phyloP scores from a whole-genome alignment of 1,140 invertebrate genomes.

The Penaeus vannamei region DNA sequence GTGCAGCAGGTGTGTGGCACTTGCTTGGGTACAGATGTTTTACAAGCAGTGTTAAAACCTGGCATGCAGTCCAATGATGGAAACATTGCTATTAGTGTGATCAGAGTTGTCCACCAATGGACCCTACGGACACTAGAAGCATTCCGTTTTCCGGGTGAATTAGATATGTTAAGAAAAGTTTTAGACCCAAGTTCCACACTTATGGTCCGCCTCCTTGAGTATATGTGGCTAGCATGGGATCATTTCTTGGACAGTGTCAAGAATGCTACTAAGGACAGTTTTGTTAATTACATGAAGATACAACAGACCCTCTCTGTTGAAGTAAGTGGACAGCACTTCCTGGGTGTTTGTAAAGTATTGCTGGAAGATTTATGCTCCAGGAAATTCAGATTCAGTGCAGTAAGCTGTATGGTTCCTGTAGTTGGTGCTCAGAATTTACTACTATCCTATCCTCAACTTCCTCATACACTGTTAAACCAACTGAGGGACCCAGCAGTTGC shows the following conservation, averaged over 20 bases:
- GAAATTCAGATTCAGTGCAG: slow-evolving; percentile 48
- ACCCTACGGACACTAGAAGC: slow-evolving; percentile 55
- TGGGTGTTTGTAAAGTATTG: slow-evolving; percentile 37
- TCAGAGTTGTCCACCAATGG: slow-evolving; percentile 55
- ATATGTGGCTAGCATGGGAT: slow-evolving; percentile 56
- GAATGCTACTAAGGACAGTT: slow-evolving; percentile 47
- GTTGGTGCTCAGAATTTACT: slow-evolving; percentile 41
- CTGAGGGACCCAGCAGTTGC: slow-evolving; percentile 54
- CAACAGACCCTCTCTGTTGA: slow-evolving; percentile 28
- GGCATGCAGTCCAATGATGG: slow-evolving; percentile 47
- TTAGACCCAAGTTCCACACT: slow-evolving; percentile 12
- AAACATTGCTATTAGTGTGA: slow-evolving; percentile 39
- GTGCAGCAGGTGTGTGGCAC: background rate
- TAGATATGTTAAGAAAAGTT: background rate
- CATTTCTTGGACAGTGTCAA: slow-evolving; percentile 60
- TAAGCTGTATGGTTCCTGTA: slow-evolving; percentile 56
- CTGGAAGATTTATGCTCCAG: slow-evolving; percentile 29
- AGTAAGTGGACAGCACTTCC: slow-evolving; percentile 25
- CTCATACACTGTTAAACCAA: slow-evolving; percentile 9
- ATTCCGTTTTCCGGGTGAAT: background rate
- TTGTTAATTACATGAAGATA: slow-evolving; percentile 53
- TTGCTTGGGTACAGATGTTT: slow-evolving; percentile 37
- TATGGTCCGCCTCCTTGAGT: slow-evolving; percentile 38
- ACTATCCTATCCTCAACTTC: slow-evolving; percentile 20
- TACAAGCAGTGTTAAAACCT: slow-evolving; percentile 43